Evolutionary conservation across 2,888 invertebrate species (phyloP), one percentile per base, ranked within the genome.

Genomic region (Abscondita cerata): DNA sequence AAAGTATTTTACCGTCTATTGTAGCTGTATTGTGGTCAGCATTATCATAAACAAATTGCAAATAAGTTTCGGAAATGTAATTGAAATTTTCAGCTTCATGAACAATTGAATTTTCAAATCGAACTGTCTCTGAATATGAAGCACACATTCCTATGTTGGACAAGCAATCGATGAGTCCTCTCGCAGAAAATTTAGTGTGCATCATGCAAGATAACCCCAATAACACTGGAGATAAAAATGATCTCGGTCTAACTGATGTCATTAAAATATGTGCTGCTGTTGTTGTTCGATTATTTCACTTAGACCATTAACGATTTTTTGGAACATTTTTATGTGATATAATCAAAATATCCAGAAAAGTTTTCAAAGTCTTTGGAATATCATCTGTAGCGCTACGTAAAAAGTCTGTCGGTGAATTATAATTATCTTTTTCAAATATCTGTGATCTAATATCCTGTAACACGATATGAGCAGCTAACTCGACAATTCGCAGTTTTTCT

Each of bases 41-140:
- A 38, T 38, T 38, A 9, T 41, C 41, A 16, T 15, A 41, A 1
- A 41, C 41, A 15, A 41, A 41, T 41, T 41, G 41, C 41, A 13
- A 3, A 15, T 41, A 41, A 1, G 15, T 8, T 1, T 15, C 16
- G 16, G 41, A 8, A 12, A 13, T 4, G 8, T 15, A 15, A 15
- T 41, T 12, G 13, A 15, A 41, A 15, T 16, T 41, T 16, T 13
- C 41, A 4, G 16, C n/a, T n/a, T 38, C 38, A 12, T 38, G 8
- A 38, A 38, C n/a, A 4, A 38, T 38, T 4, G 38, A 4, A 4
- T 4, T n/a, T n/a, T 38, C 38, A 13, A 41, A 41, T 13, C 4
- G 12, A 8, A 13, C 12, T 8, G 41, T 15, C 15, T 41, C 15
- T 4, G 2, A 4, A 16, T 41, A 41, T 4, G 41, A 41, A 2